Percentiles rank a stretch among this genome's conserved stretches.
Evolutionary conservation across 2,797 vertebrate genomes (phyloP).

Genomic region (Silurus aristotelis): DNA sequence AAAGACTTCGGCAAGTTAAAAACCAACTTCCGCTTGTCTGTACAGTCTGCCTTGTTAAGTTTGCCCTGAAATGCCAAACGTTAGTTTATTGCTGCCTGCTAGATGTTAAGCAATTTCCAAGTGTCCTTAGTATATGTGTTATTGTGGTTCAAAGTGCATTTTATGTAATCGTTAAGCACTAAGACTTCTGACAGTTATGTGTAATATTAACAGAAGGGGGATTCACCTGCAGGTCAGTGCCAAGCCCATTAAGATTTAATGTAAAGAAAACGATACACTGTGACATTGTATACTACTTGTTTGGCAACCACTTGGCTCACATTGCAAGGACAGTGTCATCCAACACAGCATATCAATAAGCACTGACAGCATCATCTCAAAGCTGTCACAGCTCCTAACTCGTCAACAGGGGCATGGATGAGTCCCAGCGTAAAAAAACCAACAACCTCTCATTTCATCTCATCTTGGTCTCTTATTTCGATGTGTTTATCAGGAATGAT

Average conservation of each 20-base stretch:
- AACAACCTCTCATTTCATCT: not conserved
- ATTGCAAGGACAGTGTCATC: not conserved
- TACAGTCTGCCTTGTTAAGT: not conserved
- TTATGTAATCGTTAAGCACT: slow-evolving; percentile 1
- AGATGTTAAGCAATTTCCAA: slow-evolving; percentile 32
- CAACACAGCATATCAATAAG: not conserved
- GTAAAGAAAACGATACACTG: slow-evolving; percentile 20
- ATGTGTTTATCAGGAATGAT: slow-evolving; percentile 24
- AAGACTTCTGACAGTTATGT: not conserved
- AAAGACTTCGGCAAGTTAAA: not conserved
- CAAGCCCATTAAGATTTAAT: slow-evolving; percentile 38
- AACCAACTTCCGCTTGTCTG: not conserved
- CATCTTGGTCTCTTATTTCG: not conserved
- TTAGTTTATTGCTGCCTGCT: not conserved
- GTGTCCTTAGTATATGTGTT: slow-evolving; percentile 57
- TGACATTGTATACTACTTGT: slow-evolving; percentile 13
- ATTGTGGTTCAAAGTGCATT: slow-evolving; percentile 26
- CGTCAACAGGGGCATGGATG: not conserved
- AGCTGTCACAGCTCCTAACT: not conserved
- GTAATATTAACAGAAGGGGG: slow-evolving; percentile 48
- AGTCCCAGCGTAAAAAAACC: not conserved
- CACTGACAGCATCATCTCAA: not conserved
- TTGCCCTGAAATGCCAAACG: too few relatives aligned
- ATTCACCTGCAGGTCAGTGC: slow-evolving; percentile 25
- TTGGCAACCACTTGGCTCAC: not conserved